Base-by-base conservation (phyloP, 2,888 invertebrate genomes). In the Rambutsinella grinnellia region DNA sequence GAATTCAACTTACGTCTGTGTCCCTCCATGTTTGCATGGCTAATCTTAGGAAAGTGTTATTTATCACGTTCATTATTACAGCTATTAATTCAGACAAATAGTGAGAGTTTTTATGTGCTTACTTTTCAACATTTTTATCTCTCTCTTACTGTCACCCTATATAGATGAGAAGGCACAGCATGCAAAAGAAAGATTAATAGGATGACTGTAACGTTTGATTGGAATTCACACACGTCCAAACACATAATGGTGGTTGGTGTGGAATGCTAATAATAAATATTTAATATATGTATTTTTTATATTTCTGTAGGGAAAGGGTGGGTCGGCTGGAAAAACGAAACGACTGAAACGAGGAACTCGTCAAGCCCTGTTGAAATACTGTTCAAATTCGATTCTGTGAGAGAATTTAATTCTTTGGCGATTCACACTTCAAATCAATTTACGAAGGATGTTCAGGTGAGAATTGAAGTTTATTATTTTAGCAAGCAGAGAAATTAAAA, bases 301-400 rank as follows among this genome's bases (percentile, higher is more conserved):
- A 46, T 26, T 3, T 61, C 24, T 74, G 26, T 83, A 87, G 90
- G 91, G 24, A 93, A 93, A 85, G 93, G 94, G 61, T n/a, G n/a
- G n/a, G n/a, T n/a, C n/a, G n/a, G n/a, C n/a, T 96, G 96, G 96
- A 92, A 96, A 26, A 96, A 96, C 0, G 96, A 96, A 96, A 90
- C 91, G 85, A 94, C 93, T 28, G 93, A 94, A 85, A 91, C 92
- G 1, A 88, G 91, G 5, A 88, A 88, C 53, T 88, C 88, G 24
- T 88, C 78, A 21, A 78, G 88, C 83, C 90, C 92, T 0, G 90
- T 93, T 0, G 91, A 91, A 84, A 89, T 93, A 82, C 89, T 89
- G 75, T 93, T 93, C 88, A 94, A 95, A 87, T 96, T 97, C 87
- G 95, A 96, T 86, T 90, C 90, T 85, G 92, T 95, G 72, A 89